Evolutionary conservation across 2,797 vertebrate species (phyloP), one percentile per base, ranked within the genome.

Genomic region (Smutsia temminckii): DNA sequence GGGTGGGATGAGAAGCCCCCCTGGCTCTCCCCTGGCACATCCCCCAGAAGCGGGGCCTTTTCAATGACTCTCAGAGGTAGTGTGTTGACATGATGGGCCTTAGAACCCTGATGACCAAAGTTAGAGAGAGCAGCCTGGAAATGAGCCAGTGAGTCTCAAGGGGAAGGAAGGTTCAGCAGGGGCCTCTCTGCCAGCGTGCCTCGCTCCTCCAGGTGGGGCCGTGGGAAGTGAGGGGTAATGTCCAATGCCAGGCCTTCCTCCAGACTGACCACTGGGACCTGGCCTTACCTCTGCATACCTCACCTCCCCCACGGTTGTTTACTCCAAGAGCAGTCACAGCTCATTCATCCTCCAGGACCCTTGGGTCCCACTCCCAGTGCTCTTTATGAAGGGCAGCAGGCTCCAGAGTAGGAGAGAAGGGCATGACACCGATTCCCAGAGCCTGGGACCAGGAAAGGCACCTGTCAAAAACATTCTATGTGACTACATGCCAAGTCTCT

Each of bases 31-130:
- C 1, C 40, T 93, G 89, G 81, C 93, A 79, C 1, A 8, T 68
- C 23, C 74, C 91, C 85, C 72, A 16, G 25, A 80, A 89, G 59
- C 32, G 10, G 57, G 66, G n/a, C 89, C 83, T 96, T 96, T 74
- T 72, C 55, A 71, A 27, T 0, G 6, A 64, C 34, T 78, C 75
- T 78, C 72, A 87, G 72, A 93, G 71, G 79, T 18, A 91, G 69
- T 40, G 32, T 25, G 59, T 57, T 63, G 91, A 81, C 90, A 27
- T 1, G 16, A 79, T 32, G 66, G 68, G 29, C 16, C 4, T 84
- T 34, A 40, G 46, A 93, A 57, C 69, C 49, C 2, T 0, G 53
- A 83, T 17, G 72, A 78, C 80, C 89, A 80, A 71, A 10, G 21
- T 7, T 29, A 64, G 27, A 42, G 83, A 92, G 68, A 74, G 63